Evolutionary conservation across 2,113 vertebrate species (phyloP).

Genomic region (Gasterosteus nipponicus): DNA sequence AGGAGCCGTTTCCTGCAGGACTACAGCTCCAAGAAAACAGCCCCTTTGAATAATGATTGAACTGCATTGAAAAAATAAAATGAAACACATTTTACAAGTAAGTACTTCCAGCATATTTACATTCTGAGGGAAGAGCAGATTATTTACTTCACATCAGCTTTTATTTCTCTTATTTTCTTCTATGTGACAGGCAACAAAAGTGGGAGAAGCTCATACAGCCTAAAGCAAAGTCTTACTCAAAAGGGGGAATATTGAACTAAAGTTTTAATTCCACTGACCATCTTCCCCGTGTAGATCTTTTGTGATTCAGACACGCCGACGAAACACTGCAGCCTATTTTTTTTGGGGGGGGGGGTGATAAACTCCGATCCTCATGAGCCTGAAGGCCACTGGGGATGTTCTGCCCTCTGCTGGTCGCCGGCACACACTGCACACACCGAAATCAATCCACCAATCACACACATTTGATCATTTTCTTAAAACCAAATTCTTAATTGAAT

Average conservation of each 20-base stretch:
- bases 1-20: neutral
- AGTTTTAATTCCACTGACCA: neutral
- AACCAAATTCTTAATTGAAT: neutral
- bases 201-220: neutral
- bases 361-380: neutral
- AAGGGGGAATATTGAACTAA: neutral
- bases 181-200: neutral
- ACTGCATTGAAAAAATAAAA: neutral
- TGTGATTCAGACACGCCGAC: neutral
- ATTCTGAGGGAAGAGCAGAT: neutral
- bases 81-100: neutral
- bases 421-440: neutral
- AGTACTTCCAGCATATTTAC: neutral
- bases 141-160: neutral
- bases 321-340: neutral
- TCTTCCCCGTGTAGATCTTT: conserved; percentile 7
- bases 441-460: neutral
- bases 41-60: neutral
- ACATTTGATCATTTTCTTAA: too few species aligned
- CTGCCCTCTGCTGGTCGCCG: conserved; percentile 64
- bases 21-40: neutral
- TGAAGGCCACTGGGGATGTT: neutral
- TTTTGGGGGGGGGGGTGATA: neutral
- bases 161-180: neutral
- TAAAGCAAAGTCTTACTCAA: neutral